Base-by-base conservation (phyloP, 2,797 vertebrate genomes). In the Salmo trutta region DNA sequence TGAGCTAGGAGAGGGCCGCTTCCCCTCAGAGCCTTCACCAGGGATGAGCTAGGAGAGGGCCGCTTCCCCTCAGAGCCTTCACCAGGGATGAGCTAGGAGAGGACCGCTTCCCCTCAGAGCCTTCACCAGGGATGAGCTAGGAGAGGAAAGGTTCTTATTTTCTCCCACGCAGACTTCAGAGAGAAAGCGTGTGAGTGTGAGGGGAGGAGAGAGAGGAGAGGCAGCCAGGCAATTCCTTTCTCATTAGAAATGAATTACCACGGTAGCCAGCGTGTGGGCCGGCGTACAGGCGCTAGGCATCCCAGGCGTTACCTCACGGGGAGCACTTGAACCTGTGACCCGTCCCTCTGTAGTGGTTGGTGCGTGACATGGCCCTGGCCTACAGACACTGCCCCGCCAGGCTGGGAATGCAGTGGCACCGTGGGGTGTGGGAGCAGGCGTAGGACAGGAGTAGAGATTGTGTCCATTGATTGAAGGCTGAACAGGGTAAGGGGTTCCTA, bases 321-420 rank as follows among this genome's bases (percentile, higher is more conserved):
- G 88, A 90, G 86, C 90, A 91, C 90, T 93, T 92, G 88, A 93
- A 93, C 90, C 90, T 72, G 72, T 89, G 89, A 91, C 91, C 87
- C 87, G 24, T 8, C 77, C 78, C 75, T 8, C 24, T 12, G 52
- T 54, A 21, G 83, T 86, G 65, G 41, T 87, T 87, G 82, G 86
- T 91, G 88, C 83, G 84, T 89, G 87, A 91, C 91, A 91, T 76
- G 76, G 88, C 85, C 78, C 89, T 83, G 85, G 89, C 85, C 82
- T 81, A 85, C 82, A 90, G 88, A 91, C 90, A 90, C 90, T 88
- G 87, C 88, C 88, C 87, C 82, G 84, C 89, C 86, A 91, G 87
- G 90, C 91, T 84, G 87, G 91, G 91, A 93, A 93, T 93, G 91
- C 84, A 90, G 83, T 79, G 85, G 86, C 89, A 89, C 87, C 66